These are phyloP conservation scores for Peromyscus eremicus DNA, from an alignment of 2,797 vertebrate species.

Conservation along the genomic window DNA sequence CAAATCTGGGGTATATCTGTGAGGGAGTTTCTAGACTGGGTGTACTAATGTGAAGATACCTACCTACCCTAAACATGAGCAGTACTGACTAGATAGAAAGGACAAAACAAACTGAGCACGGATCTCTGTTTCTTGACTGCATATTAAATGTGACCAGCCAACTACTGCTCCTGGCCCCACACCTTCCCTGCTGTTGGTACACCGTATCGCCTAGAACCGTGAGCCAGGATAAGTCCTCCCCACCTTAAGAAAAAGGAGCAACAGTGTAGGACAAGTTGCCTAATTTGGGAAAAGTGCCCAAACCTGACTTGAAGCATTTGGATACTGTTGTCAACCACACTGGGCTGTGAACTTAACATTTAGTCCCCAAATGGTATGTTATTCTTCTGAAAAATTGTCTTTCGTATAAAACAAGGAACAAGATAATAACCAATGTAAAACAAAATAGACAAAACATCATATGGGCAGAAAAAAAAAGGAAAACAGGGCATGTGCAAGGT, in stretches of 20 bases:
- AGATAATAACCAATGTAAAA: not conserved
- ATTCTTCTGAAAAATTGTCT: not conserved
- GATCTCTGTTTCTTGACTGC: not conserved
- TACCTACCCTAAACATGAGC: not conserved
- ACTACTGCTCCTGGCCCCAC: too few relatives aligned
- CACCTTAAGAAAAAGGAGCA: not conserved
- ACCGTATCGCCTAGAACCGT: not conserved
- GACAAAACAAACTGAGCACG: too few relatives aligned
- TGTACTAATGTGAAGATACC: not conserved
- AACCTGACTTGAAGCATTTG: not conserved
- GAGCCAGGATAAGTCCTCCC: not conserved
- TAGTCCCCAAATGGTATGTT: not conserved
- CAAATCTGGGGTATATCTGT: too few relatives aligned
- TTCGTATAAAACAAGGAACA: slow-evolving; percentile 43
- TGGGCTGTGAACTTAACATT: not conserved
- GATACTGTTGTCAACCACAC: not conserved
- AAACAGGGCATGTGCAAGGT: not conserved
- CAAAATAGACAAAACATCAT: not conserved
- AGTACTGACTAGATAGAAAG: too few relatives aligned
- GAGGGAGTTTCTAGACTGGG: not conserved
- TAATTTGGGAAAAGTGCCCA: not conserved
- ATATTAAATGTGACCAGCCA: too few relatives aligned
- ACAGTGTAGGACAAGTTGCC: not conserved
- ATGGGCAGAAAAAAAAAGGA: not conserved
- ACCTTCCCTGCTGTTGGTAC: too few relatives aligned